Evolutionary conservation across 2,113 vertebrate species (phyloP).

Genomic region (Spilogale gracilis): DNA sequence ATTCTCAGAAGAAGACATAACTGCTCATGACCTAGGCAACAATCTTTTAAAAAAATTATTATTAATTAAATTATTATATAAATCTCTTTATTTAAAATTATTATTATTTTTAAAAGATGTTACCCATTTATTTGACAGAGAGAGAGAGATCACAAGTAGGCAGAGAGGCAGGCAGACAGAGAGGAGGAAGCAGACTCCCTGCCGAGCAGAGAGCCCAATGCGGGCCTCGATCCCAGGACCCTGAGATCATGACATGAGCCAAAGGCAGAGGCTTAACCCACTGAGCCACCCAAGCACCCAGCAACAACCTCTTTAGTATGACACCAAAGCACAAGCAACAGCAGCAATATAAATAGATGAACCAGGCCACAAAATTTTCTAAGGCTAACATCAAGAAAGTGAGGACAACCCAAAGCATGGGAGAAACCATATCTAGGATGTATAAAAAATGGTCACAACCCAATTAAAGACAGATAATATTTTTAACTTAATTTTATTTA

Average conservation of each 20-base stretch:
- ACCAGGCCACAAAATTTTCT: neutral
- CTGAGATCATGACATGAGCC: too few species aligned
- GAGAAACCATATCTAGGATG: neutral
- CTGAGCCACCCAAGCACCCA: too few species aligned
- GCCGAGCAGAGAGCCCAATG: too few species aligned
- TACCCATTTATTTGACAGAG: too few species aligned
- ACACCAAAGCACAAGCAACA: neutral
- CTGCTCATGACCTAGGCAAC: neutral
- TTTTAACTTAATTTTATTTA: neutral
- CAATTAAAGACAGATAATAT: conserved; percentile 14
- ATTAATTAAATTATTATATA: too few species aligned
- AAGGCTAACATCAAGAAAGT: neutral
- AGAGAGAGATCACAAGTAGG: too few species aligned
- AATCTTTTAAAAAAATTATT: neutral
- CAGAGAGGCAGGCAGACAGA: too few species aligned
- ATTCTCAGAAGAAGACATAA: neutral
- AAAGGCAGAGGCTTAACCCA: too few species aligned
- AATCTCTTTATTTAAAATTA: too few species aligned
- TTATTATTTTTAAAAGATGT: too few species aligned
- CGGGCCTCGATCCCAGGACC: too few species aligned
- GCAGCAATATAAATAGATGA: neutral
- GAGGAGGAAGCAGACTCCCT: too few species aligned
- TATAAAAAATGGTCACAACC: neutral
- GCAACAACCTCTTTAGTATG: neutral
- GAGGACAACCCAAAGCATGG: neutral